Conservation (phyloP, 2,888 invertebrate species). For the Nysson spinosus region DNA sequence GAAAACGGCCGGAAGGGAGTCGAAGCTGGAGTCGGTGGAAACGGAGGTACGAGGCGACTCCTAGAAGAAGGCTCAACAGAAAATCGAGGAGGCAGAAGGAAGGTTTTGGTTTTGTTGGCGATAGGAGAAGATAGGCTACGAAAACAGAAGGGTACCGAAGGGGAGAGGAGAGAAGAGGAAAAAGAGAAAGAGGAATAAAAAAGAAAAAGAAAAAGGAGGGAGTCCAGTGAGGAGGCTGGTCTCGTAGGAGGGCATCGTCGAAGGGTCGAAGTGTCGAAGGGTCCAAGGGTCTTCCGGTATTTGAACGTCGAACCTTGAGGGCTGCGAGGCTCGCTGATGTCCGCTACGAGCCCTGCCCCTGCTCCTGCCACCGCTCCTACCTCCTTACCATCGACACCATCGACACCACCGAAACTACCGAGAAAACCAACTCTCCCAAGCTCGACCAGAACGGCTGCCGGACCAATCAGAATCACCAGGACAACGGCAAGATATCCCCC, state of each 20-base stretch:
- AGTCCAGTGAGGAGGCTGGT: conserved; percentile 21
- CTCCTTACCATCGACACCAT: too few species aligned
- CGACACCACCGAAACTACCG: conserved; percentile 24
- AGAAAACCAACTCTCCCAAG: conserved; percentile 14
- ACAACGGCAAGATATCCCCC: conserved; percentile 38
- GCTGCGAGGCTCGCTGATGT: conserved; percentile 70
- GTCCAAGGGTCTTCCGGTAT: conserved; percentile 29
- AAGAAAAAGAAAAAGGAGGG: conserved; percentile 7
- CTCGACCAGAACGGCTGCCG: conserved; percentile 6
- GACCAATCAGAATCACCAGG: not conserved
- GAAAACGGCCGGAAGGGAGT: conserved; percentile 16
- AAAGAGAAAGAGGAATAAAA: not conserved
- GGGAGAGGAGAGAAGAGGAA: not conserved
- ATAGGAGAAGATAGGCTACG: too few species aligned
- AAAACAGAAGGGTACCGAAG: not conserved
- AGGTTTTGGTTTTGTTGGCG: too few species aligned
- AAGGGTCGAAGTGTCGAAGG: too few species aligned
- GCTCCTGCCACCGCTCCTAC: conserved; percentile 45
- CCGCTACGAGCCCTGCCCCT: conserved; percentile 66
- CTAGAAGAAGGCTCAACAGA: not conserved
- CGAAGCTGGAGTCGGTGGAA: conserved; percentile 4
- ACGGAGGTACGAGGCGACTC: not conserved
- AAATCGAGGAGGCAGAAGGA: conserved; percentile 11
- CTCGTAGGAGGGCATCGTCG: conserved; percentile 31
- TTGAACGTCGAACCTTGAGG: conserved; percentile 36